These are phyloP conservation scores for Coreius guichenoti DNA, from an alignment of 2,797 vertebrate genomes.

Conservation along the genomic window DNA sequence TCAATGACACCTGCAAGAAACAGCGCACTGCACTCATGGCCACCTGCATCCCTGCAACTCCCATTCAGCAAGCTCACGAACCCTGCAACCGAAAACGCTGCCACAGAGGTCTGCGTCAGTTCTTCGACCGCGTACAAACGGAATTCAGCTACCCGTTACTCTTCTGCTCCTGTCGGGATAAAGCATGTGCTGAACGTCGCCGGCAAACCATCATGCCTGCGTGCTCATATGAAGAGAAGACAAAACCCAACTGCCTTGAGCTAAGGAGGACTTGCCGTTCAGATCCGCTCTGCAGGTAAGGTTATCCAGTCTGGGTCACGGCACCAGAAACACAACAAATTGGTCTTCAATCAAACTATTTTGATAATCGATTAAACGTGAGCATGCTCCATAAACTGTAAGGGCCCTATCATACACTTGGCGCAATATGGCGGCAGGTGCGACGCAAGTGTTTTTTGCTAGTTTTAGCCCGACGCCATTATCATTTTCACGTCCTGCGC, in stretches of 20 bases:
- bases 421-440: no score
- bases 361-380: not conserved
- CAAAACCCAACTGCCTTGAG: conserved; percentile 87
- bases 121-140: conserved; percentile 90
- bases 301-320: not conserved
- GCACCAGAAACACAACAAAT: not conserved
- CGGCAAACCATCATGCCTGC: conserved; percentile 92
- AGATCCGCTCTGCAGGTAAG: conserved; percentile 90
- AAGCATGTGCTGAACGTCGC: conserved; percentile 90
- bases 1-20: conserved; percentile 92
- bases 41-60: conserved; percentile 84
- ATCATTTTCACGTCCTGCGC: no score
- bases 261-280: conserved; percentile 82
- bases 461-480: no score
- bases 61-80: conserved; percentile 74
- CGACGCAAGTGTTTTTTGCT: no score
- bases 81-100: conserved; percentile 89
- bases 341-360: not conserved
- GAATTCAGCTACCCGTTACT: conserved; percentile 93
- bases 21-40: conserved; percentile 91
- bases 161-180: conserved; percentile 93
- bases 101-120: conserved; percentile 93
- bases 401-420: no score
- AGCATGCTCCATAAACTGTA: not conserved
- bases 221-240: conserved; percentile 90